These are phyloP conservation scores for Trachelus iudaicus DNA, from an alignment of 2,888 invertebrate species.

Conservation along the genomic window DNA sequence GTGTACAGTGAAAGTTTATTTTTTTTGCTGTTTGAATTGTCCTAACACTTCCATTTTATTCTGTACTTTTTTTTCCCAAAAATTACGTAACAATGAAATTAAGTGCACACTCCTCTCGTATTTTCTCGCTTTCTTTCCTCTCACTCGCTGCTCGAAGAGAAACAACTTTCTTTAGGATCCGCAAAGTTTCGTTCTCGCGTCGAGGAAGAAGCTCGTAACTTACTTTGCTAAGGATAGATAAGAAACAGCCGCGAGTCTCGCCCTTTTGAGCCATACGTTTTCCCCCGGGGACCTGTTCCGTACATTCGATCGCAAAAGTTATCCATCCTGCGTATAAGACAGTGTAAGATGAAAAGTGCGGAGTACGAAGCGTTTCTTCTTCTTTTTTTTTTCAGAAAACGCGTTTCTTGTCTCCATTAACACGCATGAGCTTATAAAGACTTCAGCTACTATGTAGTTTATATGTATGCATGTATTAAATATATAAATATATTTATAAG, in stretches of 20 bases:
- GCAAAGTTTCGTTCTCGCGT: not conserved
- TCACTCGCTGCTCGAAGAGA: not conserved
- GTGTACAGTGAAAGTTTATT: not conserved
- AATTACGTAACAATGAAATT: not conserved
- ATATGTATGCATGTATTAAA: no score
- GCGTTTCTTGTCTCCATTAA: not conserved
- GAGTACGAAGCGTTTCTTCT: not conserved
- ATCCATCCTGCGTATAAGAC: not conserved
- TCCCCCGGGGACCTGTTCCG: not conserved
- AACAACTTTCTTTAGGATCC: not conserved
- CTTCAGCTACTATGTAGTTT: not conserved
- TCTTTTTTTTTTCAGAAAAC: not conserved
- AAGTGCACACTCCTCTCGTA: not conserved
- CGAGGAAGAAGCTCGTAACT: constrained; percentile 17
- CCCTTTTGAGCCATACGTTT: not conserved
- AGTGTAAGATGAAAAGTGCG: not conserved
- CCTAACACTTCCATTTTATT: not conserved
- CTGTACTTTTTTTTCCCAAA: not conserved
- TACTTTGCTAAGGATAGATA: constrained; percentile 29
- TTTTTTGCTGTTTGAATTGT: not conserved
- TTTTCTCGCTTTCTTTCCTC: not conserved
- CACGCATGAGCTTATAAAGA: not conserved
- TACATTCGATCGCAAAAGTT: not conserved
- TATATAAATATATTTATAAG: not conserved
- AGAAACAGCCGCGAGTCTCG: constrained; percentile 19